Conservation (phyloP, 1,140 invertebrate genomes). For the Tenebrio molitor region DNA sequence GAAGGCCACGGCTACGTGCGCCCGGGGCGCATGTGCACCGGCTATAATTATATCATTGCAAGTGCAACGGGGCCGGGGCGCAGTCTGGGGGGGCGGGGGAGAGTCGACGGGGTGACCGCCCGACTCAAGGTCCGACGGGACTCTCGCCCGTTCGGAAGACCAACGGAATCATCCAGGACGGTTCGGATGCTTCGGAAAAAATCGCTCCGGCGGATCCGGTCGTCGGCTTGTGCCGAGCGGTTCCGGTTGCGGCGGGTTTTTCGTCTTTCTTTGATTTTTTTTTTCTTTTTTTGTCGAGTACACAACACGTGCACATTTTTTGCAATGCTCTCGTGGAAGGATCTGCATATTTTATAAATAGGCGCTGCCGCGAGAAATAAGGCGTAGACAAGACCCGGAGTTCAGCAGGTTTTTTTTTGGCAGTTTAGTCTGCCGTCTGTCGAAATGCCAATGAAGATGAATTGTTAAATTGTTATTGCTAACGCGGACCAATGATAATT, state of each 20-base stretch:
- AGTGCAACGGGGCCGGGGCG: conserved; percentile 48
- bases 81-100: conserved; percentile 41
- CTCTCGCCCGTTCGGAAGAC: not conserved
- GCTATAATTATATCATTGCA: conserved; percentile 55
- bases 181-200: not conserved
- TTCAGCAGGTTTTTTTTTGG: too few species aligned
- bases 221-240: not conserved
- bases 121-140: conserved; percentile 52
- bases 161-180: not conserved
- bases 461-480: too few species aligned
- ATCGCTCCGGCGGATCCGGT: not conserved
- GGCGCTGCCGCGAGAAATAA: not conserved
- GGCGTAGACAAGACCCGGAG: not conserved
- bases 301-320: not conserved
- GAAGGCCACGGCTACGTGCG: conserved; percentile 43
- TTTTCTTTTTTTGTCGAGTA: too few species aligned
- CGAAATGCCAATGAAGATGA: too few species aligned
- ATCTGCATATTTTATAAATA: not conserved
- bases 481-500: too few species aligned
- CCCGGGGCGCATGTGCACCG: conserved; percentile 47
- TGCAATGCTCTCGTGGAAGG: too few species aligned
- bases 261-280: too few species aligned
- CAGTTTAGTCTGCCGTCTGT: too few species aligned
- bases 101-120: conserved; percentile 52
- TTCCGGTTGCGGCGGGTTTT: not conserved